Conservation (phyloP, 2,888 invertebrate species). For the Cactoblastis cactorum region DNA sequence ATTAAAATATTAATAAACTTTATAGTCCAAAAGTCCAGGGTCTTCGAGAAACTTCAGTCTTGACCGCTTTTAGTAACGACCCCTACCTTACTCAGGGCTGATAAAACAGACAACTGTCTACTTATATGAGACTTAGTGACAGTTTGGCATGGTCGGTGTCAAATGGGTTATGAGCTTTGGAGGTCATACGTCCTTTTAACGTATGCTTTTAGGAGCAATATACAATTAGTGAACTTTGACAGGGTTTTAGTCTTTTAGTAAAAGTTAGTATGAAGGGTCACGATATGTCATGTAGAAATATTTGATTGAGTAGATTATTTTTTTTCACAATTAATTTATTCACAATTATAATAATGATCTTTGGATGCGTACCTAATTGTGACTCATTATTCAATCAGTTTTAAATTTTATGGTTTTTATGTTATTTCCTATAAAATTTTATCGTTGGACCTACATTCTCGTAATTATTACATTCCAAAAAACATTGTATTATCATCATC, state of each 20-base stretch:
- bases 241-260: neutral
- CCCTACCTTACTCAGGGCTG: neutral
- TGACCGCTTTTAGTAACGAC: slow-evolving; percentile 10
- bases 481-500: too few species aligned
- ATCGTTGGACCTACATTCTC: too few species aligned
- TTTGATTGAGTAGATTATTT: too few species aligned
- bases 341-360: too few species aligned
- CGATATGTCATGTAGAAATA: too few species aligned
- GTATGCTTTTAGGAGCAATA: slow-evolving; percentile 1
- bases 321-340: too few species aligned
- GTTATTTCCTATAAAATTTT: too few species aligned
- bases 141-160: slow-evolving; percentile 10
- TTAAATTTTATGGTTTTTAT: too few species aligned
- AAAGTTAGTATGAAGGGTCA: neutral
- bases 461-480: too few species aligned
- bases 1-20: neutral
- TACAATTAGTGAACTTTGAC: neutral
- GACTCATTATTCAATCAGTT: too few species aligned
- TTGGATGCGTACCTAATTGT: too few species aligned
- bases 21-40: neutral
- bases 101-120: slow-evolving; percentile 13
- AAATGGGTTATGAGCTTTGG: slow-evolving; percentile 11
- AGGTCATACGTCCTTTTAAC: slow-evolving; percentile 4
- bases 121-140: slow-evolving; percentile 12
- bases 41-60: slow-evolving; percentile 3